phyloP scores from a whole-genome alignment of 2,113 vertebrate genomes.

The Helogale parvula region DNA sequence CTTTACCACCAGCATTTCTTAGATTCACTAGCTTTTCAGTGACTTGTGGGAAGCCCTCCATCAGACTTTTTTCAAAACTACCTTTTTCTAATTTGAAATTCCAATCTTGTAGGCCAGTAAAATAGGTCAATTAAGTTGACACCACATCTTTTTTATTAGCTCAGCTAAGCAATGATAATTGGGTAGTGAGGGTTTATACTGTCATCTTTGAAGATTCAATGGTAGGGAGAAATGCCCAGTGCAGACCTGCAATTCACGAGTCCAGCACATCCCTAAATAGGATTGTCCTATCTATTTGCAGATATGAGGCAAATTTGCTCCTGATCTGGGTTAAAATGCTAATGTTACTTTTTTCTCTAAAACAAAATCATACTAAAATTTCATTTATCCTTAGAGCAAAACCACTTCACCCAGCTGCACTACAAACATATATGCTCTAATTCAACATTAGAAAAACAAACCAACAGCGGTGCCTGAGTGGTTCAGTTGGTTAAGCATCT shows the following conservation, averaged over 20 bases:
- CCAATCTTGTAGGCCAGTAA: conserved; percentile 69
- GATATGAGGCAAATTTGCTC: conserved; percentile 3
- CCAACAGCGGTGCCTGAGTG: too few relatives aligned
- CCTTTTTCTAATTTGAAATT: conserved; percentile 65
- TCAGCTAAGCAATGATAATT: conserved; percentile 69
- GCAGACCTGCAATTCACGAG: not conserved
- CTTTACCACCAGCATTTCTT: conserved; percentile 23
- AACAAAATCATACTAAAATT: conserved; percentile 7
- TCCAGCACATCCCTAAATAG: not conserved
- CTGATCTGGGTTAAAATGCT: conserved; percentile 9
- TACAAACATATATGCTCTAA: not conserved
- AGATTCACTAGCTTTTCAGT: conserved; percentile 17
- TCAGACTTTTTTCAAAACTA: conserved; percentile 46
- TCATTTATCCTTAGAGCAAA: conserved; percentile 21
- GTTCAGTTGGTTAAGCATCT: too few relatives aligned
- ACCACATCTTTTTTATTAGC: conserved; percentile 63
- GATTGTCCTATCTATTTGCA: not conserved
- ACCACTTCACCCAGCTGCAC: not conserved
- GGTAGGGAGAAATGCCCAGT: conserved; percentile 48
- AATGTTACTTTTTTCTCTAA: not conserved
- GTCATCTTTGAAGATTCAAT: conserved; percentile 62
- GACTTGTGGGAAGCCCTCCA: not conserved
- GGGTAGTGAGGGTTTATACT: conserved; percentile 60
- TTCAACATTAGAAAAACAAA: not conserved
- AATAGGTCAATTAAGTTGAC: conserved; percentile 71